Percentiles rank a stretch among this genome's conserved stretches.
Evolutionary conservation across 2,113 vertebrate species (phyloP).

Genomic region (Macrotus californicus): DNA sequence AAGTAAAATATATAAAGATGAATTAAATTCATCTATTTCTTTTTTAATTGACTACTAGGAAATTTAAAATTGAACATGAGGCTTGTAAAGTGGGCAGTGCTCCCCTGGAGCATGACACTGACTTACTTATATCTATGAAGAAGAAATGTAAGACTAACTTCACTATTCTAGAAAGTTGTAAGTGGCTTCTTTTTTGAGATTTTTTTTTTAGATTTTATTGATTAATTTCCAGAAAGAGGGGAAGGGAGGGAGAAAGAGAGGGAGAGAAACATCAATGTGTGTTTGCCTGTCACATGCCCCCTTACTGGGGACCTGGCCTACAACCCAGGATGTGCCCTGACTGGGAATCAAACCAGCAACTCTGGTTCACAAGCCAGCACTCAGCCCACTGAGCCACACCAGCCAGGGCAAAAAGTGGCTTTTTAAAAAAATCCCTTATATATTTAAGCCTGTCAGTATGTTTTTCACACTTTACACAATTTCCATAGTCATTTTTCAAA

Average conservation of each 20-base stretch:
- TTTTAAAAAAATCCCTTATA: not conserved
- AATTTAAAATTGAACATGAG: not conserved
- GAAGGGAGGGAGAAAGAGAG: no score
- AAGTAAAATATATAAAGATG: not conserved
- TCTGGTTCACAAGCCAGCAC: no score
- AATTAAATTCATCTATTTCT: not conserved
- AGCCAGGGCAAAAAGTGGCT: not conserved
- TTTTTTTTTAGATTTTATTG: no score
- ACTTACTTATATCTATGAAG: not conserved
- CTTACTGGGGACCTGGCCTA: no score
- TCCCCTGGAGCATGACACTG: not conserved
- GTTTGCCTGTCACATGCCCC: no score
- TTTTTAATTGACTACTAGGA: conserved; percentile 2
- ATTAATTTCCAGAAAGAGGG: no score
- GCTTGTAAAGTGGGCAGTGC: not conserved
- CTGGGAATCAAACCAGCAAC: no score
- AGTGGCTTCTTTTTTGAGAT: not conserved
- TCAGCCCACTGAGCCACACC: no score
- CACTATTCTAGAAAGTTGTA: not conserved
- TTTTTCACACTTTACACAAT: conserved; percentile 1
- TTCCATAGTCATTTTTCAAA: not conserved
- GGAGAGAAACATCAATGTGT: no score
- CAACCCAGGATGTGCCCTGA: no score
- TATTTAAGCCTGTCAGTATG: not conserved
- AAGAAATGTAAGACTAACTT: conserved; percentile 16